Percentiles rank a stretch among this genome's conserved stretches.
Evolutionary conservation across 2,888 invertebrate species (phyloP).

Genomic region (Scrobipalpa atriplicella): DNA sequence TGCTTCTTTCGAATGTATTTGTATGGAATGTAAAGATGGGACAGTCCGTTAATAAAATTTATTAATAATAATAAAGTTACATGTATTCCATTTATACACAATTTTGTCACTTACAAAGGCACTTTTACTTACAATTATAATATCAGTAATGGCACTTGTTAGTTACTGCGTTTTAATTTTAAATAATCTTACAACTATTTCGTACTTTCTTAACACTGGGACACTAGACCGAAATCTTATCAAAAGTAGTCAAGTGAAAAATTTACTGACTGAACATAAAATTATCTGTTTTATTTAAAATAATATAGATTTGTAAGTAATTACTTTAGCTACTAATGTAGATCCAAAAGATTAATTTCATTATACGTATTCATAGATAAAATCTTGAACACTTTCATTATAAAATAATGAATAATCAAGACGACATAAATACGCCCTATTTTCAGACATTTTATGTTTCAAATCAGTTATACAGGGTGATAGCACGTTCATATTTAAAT

Average conservation of each 20-base stretch:
- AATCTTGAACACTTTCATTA: conserved; percentile 21
- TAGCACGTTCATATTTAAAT: neutral
- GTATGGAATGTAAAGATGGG: conserved; percentile 28
- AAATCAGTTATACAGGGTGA: conserved; percentile 5
- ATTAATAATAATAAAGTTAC: conserved; percentile 52
- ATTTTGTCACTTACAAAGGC: conserved; percentile 35
- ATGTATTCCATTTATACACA: conserved; percentile 44
- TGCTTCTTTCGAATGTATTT: too few species aligned
- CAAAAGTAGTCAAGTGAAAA: neutral
- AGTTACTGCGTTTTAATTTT: conserved; percentile 40
- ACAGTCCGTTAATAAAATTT: conserved; percentile 55
- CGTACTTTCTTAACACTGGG: neutral
- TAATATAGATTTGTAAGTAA: neutral
- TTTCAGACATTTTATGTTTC: conserved; percentile 4
- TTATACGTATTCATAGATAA: conserved; percentile 9
- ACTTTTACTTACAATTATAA: conserved; percentile 48
- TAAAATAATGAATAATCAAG: conserved; percentile 19
- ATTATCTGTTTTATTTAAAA: neutral
- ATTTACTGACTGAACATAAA: neutral
- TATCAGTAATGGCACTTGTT: conserved; percentile 72
- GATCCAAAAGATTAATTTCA: neutral
- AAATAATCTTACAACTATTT: conserved; percentile 1
- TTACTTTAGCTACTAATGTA: neutral
- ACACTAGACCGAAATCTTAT: neutral
- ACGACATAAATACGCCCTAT: conserved; percentile 9